Evolutionary conservation across 2,113 vertebrate species (phyloP).

Genomic region (Centropristis striata): DNA sequence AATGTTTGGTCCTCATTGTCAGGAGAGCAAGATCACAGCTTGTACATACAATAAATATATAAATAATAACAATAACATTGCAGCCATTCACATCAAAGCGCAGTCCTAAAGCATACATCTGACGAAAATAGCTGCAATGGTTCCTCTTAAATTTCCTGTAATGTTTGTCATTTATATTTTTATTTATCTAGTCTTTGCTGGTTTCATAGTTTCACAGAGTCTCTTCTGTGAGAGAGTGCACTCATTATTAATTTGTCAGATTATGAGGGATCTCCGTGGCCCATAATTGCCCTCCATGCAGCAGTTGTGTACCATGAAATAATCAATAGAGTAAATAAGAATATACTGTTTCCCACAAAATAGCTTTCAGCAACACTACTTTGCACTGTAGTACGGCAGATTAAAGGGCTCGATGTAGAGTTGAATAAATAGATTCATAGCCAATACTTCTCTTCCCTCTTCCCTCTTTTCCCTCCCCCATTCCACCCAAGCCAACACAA

Average conservation of each 20-base stretch:
- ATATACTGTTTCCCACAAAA: constrained; percentile 30
- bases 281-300: constrained; percentile 12
- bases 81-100: neutral
- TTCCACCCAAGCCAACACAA: constrained; percentile 51
- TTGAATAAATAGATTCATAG: constrained; percentile 49
- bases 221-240: constrained; percentile 7
- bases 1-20: constrained; percentile 10
- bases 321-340: constrained; percentile 48
- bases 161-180: neutral
- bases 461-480: constrained; percentile 17
- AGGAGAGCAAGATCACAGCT: constrained; percentile 6
- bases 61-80: constrained; percentile 18
- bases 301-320: constrained; percentile 7
- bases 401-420: constrained; percentile 52
- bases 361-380: constrained; percentile 21
- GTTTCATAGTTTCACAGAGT: constrained; percentile 1
- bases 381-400: constrained; percentile 4
- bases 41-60: neutral
- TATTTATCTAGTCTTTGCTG: neutral
- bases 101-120: neutral
- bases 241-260: constrained; percentile 28
- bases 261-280: constrained; percentile 29
- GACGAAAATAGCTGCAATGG: neutral
- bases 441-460: neutral
- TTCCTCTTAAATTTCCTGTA: constrained; percentile 12